phyloP scores from a whole-genome alignment of 2,113 vertebrate genomes.

The Phrynosoma blainvillii region DNA sequence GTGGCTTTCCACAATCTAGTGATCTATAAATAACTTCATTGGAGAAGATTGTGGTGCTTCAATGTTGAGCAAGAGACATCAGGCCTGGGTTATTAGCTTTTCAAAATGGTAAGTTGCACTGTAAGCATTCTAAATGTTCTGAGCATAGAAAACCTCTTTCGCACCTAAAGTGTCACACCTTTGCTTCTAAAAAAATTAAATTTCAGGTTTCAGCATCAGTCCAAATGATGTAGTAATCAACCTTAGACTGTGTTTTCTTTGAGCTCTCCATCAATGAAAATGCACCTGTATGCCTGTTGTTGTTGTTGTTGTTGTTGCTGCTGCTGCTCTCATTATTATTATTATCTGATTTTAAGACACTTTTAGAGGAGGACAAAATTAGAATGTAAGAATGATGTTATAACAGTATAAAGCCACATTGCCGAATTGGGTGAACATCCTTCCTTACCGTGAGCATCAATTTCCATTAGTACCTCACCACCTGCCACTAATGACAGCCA shows the following conservation, averaged over 20 bases:
- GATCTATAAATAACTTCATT: too few relatives aligned
- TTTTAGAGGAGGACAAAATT: neutral
- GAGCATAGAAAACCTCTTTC: neutral
- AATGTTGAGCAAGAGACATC: neutral
- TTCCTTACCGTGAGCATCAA: neutral
- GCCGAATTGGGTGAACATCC: neutral
- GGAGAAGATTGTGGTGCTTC: neutral
- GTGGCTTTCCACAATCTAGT: neutral
- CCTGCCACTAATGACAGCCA: neutral
- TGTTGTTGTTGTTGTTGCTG: neutral
- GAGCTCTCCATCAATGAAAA: neutral
- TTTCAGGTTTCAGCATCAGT: neutral
- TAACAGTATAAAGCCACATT: neutral
- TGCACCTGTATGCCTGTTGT: neutral
- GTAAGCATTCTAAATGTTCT: neutral
- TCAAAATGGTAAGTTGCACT: neutral
- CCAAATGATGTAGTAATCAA: neutral
- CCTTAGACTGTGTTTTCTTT: neutral
- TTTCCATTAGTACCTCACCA: neutral
- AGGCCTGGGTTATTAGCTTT: neutral
- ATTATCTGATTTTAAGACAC: neutral
- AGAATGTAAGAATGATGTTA: neutral
- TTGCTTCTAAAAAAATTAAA: neutral
- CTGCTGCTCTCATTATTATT: neutral
- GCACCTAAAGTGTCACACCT: neutral